phyloP scores from a whole-genome alignment of 2,113 vertebrate species.

The Chelonoidis abingdonii region DNA sequence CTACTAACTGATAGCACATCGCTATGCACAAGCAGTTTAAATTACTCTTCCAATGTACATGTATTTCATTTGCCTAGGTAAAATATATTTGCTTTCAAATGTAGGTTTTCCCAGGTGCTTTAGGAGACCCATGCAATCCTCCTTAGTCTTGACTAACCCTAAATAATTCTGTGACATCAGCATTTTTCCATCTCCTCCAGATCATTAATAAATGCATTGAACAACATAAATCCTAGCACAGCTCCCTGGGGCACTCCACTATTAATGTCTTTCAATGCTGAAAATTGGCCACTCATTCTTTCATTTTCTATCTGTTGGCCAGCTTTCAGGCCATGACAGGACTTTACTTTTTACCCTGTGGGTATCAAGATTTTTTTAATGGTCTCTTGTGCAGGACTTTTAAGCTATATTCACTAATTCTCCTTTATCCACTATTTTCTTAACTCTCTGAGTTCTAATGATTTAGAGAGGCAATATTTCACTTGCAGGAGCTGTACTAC shows the following conservation, averaged over 20 bases:
- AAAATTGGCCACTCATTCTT: neutral
- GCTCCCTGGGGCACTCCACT: neutral
- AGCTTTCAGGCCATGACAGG: constrained; percentile 11
- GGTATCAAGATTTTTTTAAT: neutral
- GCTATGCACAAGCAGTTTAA: neutral
- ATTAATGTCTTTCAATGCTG: constrained; percentile 12
- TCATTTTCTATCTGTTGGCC: constrained; percentile 45
- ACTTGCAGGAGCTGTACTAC: neutral
- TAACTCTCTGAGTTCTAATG: constrained; percentile 5
- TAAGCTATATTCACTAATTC: neutral
- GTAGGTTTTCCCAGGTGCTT: constrained; percentile 49
- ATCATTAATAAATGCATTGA: constrained; percentile 54
- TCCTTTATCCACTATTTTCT: constrained; percentile 5
- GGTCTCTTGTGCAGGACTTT: constrained; percentile 2
- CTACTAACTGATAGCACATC: neutral
- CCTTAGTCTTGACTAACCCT: constrained; percentile 61
- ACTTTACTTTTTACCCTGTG: neutral
- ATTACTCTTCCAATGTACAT: constrained; percentile 2
- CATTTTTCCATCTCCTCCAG: constrained; percentile 44
- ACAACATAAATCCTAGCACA: neutral
- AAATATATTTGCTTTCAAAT: constrained; percentile 6
- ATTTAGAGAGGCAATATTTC: neutral
- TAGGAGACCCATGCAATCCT: constrained; percentile 1
- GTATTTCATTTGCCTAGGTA: constrained; percentile 22
- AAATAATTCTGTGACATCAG: constrained; percentile 62